Conservation (phyloP, 2,797 vertebrate species). For the Meriones psammophilus region DNA sequence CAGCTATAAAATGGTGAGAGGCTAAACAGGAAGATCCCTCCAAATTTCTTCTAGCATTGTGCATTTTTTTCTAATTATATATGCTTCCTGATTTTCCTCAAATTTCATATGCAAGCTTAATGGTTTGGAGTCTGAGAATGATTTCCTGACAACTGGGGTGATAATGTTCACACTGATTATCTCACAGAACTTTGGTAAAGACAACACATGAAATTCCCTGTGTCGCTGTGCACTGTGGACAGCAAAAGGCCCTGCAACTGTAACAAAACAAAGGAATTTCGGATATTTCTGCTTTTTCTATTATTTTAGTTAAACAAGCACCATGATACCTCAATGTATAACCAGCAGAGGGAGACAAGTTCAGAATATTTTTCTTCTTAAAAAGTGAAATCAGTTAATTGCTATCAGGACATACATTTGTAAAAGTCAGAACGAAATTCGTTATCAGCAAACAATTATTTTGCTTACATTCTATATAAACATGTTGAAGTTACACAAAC, state of each 20-base stretch:
- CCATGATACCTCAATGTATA: slow-evolving; percentile 75
- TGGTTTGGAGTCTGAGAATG: slow-evolving; percentile 27
- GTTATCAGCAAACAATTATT: slow-evolving; percentile 50
- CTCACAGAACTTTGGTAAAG: slow-evolving; percentile 23
- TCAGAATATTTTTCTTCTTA: slow-evolving; percentile 83
- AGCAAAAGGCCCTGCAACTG: neutral
- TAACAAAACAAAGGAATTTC: neutral
- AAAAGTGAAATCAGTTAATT: slow-evolving; percentile 79
- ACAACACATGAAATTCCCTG: slow-evolving; percentile 25
- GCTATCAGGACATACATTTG: slow-evolving; percentile 15
- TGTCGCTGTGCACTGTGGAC: slow-evolving; percentile 34
- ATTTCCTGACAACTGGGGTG: slow-evolving; percentile 52
- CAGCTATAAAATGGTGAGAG: neutral
- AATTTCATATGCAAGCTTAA: slow-evolving; percentile 54
- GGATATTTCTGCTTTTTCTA: neutral
- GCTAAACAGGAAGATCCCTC: neutral
- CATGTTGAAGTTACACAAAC: neutral
- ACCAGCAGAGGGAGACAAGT: slow-evolving; percentile 89
- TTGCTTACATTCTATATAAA: neutral
- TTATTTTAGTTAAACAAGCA: slow-evolving; percentile 48
- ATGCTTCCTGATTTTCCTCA: slow-evolving; percentile 44
- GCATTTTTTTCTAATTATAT: slow-evolving; percentile 50
- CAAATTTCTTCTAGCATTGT: slow-evolving; percentile 30
- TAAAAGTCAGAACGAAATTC: slow-evolving; percentile 59
- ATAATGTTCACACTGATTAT: slow-evolving; percentile 39